phyloP scores from a whole-genome alignment of 2,113 vertebrate genomes.

The Xyliphius kryptos region DNA sequence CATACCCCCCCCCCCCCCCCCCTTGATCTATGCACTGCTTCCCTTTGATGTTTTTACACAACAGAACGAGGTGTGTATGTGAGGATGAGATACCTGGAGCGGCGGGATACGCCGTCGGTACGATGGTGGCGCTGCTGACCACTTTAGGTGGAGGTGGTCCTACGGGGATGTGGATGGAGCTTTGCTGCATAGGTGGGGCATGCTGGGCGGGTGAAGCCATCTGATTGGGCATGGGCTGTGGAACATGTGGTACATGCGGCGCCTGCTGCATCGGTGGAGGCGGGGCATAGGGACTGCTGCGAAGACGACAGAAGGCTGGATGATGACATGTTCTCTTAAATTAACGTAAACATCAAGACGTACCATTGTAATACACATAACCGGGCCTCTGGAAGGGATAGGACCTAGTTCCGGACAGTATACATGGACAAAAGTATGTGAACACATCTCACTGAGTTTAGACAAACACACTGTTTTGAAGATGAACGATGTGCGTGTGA shows the following conservation, averaged over 20 bases:
- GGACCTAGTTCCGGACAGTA: too few species aligned
- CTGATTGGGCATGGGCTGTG: conserved; percentile 42
- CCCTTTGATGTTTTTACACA: too few species aligned
- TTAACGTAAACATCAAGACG: neutral
- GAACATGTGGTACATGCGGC: conserved; percentile 27
- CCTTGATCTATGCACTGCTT: too few species aligned
- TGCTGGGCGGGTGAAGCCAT: conserved; percentile 33
- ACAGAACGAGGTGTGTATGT: too few species aligned
- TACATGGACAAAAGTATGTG: too few species aligned
- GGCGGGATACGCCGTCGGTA: conserved; percentile 79
- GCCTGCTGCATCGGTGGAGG: conserved; percentile 33
- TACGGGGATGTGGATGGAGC: conserved; percentile 69
- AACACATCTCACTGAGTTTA: too few species aligned
- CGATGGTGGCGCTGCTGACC: conserved; percentile 88
- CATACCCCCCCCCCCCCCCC: too few species aligned
- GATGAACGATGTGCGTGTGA: too few species aligned
- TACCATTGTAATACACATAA: too few species aligned
- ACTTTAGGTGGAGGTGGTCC: conserved; percentile 75
- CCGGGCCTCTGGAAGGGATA: too few species aligned
- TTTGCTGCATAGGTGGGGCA: conserved; percentile 60
- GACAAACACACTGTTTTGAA: too few species aligned
- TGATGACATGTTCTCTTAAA: neutral
- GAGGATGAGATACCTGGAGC: conserved; percentile 77
- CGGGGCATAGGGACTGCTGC: conserved; percentile 21
- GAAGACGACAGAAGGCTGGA: neutral